Conservation (phyloP, 1,140 invertebrate species). For the Brachionus calyciflorus region DNA sequence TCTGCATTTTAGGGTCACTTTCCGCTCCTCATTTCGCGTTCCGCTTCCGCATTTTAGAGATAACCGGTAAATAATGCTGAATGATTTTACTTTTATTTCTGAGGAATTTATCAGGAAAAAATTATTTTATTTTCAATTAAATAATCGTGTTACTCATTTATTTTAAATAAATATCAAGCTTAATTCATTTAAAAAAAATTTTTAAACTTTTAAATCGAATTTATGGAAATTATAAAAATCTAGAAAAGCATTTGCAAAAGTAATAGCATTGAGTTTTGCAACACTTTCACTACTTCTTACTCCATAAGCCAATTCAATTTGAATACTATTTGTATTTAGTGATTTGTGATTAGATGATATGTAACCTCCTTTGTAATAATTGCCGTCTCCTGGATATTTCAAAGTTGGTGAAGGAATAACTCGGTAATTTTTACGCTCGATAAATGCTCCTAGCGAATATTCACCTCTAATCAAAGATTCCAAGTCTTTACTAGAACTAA, state of each 20-base stretch:
- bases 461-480: background rate
- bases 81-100: too few species aligned
- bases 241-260: slow-evolving; percentile 19
- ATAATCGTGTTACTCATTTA: too few species aligned
- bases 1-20: too few species aligned
- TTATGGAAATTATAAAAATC: slow-evolving; percentile 45
- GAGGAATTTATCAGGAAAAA: too few species aligned
- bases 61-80: too few species aligned
- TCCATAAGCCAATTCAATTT: background rate
- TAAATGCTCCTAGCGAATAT: background rate
- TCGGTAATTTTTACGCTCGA: slow-evolving; percentile 22
- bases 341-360: slow-evolving; percentile 1
- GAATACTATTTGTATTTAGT: slow-evolving; percentile 1
- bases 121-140: too few species aligned
- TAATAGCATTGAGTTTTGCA: background rate
- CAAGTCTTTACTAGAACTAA: background rate
- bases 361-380: slow-evolving; percentile 46
- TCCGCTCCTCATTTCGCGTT: too few species aligned
- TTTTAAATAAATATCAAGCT: too few species aligned
- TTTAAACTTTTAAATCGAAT: slow-evolving; percentile 10
- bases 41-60: too few species aligned
- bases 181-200: too few species aligned
- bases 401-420: slow-evolving; percentile 48
- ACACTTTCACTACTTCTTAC: background rate
- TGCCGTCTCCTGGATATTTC: slow-evolving; percentile 20